phyloP scores from a whole-genome alignment of 2,113 vertebrate species.

The Micronycteris hirsuta region DNA sequence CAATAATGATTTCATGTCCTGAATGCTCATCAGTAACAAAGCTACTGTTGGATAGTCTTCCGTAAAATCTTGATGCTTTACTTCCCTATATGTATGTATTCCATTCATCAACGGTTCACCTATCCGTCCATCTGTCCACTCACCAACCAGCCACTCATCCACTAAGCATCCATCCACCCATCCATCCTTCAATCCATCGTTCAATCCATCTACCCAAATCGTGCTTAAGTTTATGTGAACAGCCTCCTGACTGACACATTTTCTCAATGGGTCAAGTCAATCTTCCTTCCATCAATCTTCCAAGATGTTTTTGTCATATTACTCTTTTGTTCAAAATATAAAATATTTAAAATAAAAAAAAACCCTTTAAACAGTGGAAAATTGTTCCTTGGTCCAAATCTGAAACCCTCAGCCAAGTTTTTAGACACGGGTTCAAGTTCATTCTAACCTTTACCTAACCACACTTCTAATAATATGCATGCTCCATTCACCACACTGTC shows the following conservation, averaged over 20 bases:
- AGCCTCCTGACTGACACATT: neutral
- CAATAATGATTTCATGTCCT: neutral
- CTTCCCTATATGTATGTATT: neutral
- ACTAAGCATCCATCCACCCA: neutral
- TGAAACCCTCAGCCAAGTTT: neutral
- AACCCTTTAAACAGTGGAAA: neutral
- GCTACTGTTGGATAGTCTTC: neutral
- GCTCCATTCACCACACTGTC: neutral
- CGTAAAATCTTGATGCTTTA: neutral
- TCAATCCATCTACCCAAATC: neutral
- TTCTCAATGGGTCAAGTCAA: neutral
- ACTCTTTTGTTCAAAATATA: neutral
- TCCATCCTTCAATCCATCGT: too few species aligned
- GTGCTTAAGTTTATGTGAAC: neutral
- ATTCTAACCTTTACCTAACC: neutral
- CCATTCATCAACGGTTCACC: neutral
- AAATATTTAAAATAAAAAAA: neutral
- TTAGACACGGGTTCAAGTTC: neutral
- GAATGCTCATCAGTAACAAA: neutral
- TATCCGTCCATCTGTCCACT: neutral
- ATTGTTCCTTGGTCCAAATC: neutral
- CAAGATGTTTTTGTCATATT: neutral
- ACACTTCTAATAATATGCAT: neutral
- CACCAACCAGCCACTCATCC: neutral
- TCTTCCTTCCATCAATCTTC: too few species aligned